A percentile compares a stretch with the other conserved stretches of the same genome.
Evolutionary conservation across 2,113 vertebrate genomes (phyloP).

Genomic region (Uria lomvia): DNA sequence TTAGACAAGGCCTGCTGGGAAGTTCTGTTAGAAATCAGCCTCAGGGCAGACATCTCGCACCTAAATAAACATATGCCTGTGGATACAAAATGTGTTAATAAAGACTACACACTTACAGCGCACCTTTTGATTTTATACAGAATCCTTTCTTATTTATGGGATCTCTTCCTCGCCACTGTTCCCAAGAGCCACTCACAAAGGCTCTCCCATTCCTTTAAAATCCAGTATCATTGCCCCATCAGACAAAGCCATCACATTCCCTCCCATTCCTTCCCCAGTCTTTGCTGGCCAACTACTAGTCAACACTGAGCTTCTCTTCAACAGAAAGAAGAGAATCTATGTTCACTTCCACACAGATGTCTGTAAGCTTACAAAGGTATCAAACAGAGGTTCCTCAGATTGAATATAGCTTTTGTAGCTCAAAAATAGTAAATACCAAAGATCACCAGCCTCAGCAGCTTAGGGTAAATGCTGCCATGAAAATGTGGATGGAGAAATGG

Average conservation of each 20-base stretch:
- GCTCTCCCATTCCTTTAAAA: not conserved
- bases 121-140: not conserved
- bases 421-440: not conserved
- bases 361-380: not conserved
- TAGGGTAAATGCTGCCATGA: not conserved
- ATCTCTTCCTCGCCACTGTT: not conserved
- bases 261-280: not conserved
- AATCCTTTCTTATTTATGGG: not conserved
- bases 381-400: not conserved
- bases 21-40: constrained; percentile 77
- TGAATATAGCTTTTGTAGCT: not conserved
- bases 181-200: not conserved
- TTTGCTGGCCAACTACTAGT: not conserved
- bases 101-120: not conserved
- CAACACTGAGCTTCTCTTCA: not conserved
- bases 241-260: not conserved
- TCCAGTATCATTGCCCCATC: not conserved
- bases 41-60: constrained; percentile 78
- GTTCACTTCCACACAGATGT: not conserved
- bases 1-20: constrained; percentile 73
- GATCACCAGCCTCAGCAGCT: not conserved
- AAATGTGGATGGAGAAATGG: not conserved
- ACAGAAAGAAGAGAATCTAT: not conserved
- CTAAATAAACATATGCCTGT: constrained; percentile 34
- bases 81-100: not conserved